Evolutionary conservation across 2,888 invertebrate genomes (phyloP), one percentile per base, ranked within the genome.

Genomic region (Phengaris alcon): DNA sequence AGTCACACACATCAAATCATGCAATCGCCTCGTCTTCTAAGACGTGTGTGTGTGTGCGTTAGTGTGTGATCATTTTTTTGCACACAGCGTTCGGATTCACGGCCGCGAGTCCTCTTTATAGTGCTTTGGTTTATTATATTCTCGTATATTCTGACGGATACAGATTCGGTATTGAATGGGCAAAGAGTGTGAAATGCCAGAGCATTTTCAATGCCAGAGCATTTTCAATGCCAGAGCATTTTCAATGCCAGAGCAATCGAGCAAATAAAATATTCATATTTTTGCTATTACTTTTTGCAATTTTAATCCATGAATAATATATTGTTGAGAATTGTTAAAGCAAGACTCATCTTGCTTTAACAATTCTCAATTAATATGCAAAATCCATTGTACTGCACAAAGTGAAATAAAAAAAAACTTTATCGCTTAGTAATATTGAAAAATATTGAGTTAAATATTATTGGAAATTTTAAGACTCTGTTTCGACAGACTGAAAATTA

Each of bases 231-330:
- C n/a, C n/a, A n/a, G n/a, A n/a, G n/a, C n/a, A n/a, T n/a, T n/a
- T n/a, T n/a, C n/a, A n/a, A n/a, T n/a, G 64, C 64, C 35, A 15
- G 64, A 44, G 44, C 64, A 64, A 64, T 64, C 35, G 64, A 64
- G 22, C 64, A 64, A 12, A 64, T 64, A 44, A 64, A 64, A 64
- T 64, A 64, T 64, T 64, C 64, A 64, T 44, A 64, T 64, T 44
- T 64, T 64, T 64, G 22, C 13, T 44, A 64, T 64, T 64, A 35
- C 64, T 10, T 64, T 64, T 64, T 64, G 64, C 13, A 64, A 64
- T 64, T 64, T 64, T 64, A 44, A 64, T 64, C 35, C 64, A 64
- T 13, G 64, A 64, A 22, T 59, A 59, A n/a, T 55, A n/a, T n/a
- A 59, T 44, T 64, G 64, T 64, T 64, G 12, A 1, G 35, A 35